A percentile compares a stretch with the other conserved stretches of the same genome.
These are phyloP conservation scores for Orius laevigatus DNA, from an alignment of 1,140 invertebrate species.

Conservation along the genomic window DNA sequence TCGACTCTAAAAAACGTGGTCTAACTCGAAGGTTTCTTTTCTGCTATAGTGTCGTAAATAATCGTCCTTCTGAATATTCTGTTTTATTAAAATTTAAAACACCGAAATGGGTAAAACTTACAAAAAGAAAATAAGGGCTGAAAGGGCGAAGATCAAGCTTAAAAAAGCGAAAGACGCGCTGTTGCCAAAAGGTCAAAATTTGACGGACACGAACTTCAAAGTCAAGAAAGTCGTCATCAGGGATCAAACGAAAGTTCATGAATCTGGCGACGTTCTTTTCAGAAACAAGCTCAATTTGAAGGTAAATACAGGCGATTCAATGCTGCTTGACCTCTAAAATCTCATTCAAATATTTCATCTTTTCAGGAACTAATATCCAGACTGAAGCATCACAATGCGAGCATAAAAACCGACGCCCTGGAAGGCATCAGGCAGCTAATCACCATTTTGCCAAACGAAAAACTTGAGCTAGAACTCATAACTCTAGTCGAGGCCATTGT, in stretches of 20 bases:
- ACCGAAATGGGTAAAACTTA: slow-evolving; percentile 9
- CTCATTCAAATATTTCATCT: slow-evolving; percentile 10
- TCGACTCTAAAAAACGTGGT: no score
- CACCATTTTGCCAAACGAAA: slow-evolving; percentile 31
- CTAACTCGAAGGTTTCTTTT: no score
- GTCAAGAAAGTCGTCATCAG: slow-evolving; percentile 67
- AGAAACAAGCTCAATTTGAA: slow-evolving; percentile 50
- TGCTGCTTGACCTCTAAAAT: no score
- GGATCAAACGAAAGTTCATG: slow-evolving; percentile 51
- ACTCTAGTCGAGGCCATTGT: slow-evolving; percentile 48
- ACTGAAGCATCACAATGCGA: slow-evolving; percentile 60
- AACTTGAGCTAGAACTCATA: slow-evolving; percentile 42
- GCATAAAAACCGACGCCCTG: slow-evolving; percentile 48
- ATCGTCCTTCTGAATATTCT: no score
- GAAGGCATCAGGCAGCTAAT: slow-evolving; percentile 54
- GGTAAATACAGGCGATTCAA: no score
- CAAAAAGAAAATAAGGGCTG: slow-evolving; percentile 49
- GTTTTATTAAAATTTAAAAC: no score
- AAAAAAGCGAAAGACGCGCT: slow-evolving; percentile 39
- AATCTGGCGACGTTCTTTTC: slow-evolving; percentile 41
- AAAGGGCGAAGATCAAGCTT: slow-evolving; percentile 62
- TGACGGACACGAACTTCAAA: slow-evolving; percentile 75
- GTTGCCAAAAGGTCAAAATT: slow-evolving; percentile 61
- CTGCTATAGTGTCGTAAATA: no score
- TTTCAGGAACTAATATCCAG: slow-evolving; percentile 51